These are phyloP conservation scores for Pelagia noctiluca DNA, from an alignment of 30 jellyfish, hydroid and myxozoan species.

Conservation along the genomic window DNA sequence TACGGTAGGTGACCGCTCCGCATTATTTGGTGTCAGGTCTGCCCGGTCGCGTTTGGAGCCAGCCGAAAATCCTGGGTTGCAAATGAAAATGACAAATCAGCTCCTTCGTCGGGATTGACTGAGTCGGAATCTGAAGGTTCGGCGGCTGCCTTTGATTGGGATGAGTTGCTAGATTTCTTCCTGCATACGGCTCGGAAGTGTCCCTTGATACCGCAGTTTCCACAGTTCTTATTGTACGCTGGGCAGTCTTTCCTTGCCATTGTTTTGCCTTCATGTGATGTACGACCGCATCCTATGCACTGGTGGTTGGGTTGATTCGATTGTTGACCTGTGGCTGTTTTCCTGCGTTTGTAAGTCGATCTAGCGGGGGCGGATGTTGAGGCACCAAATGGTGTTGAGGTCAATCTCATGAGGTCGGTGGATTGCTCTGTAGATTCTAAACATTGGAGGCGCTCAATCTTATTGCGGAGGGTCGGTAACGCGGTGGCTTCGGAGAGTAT, in stretches of 20 bases:
- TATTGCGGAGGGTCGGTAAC: too few relatives aligned
- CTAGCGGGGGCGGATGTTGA: too few relatives aligned
- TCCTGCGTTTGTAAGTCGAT: too few relatives aligned
- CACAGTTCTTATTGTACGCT: conserved; percentile 1
- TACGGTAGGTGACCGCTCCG: background rate
- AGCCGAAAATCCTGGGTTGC: conserved; percentile 33
- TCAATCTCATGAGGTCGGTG: too few relatives aligned
- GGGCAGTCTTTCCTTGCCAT: conserved; percentile 35
- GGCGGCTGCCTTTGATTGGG: too few relatives aligned
- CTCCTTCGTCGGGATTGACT: background rate
- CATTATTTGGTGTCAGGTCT: background rate
- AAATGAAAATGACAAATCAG: background rate
- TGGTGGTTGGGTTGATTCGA: background rate
- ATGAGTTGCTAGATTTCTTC: too few relatives aligned
- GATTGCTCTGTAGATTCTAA: too few relatives aligned
- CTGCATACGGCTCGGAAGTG: conserved; percentile 1
- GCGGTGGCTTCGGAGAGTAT: too few relatives aligned
- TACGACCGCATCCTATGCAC: conserved; percentile 13
- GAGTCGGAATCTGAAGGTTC: background rate
- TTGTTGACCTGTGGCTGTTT: too few relatives aligned
- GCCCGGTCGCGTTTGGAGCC: conserved; percentile 15
- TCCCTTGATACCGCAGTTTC: background rate
- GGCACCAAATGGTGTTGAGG: too few relatives aligned
- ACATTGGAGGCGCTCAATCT: too few relatives aligned
- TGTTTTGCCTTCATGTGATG: conserved; percentile 19